Evolutionary conservation across 2,113 vertebrate genomes (phyloP), one percentile per base, ranked within the genome.

Genomic region (Pipa parva): DNA sequence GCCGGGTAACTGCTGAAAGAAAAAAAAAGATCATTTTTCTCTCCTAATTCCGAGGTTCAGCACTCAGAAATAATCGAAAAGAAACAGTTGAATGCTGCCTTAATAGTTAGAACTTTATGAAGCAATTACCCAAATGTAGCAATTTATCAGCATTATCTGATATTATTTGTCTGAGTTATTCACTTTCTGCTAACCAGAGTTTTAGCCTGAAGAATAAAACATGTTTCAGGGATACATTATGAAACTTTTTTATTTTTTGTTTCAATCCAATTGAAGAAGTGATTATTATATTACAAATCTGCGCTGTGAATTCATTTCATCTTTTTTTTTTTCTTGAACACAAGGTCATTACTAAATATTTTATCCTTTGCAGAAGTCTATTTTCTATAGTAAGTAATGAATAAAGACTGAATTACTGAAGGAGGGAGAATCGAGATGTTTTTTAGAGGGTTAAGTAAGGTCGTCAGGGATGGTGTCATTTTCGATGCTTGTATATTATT

Each of bases 51-150:
- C 22, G 46, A 59, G 58, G 46, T 39, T 61, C 58, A 61, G 60
- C 48, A 61, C 61, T 61, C 66, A 59, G 57, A 31, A 60, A 24
- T 59, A 50, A 60, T 29, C 21, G 15, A 28, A 70, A 54, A 70
- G 29, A 33, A 61, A 60, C 18, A 45, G 57, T 45, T 52, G 37
- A 48, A 61, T 54, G 25, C 48, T 13, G 24, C 66, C 66, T 29
- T 70, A 70, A 70, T 60, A 70, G 66, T 61, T 61, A 61, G 13
- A 70, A 45, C 58, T 59, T 61, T 61, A 54, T 52, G 48, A 54
- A 61, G 66, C 66, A 70, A 70, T 70, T 70, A 61, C 49, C 57
- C 46, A 29, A 61, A 54, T 24, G 8, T 21, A 11, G 31, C 33
- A 28, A 61, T 70, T 61, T 70, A 54, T 70, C 58, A 61, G 65